Evolutionary conservation across 2,888 invertebrate species (phyloP).

Genomic region (Callimorpha dominula): DNA sequence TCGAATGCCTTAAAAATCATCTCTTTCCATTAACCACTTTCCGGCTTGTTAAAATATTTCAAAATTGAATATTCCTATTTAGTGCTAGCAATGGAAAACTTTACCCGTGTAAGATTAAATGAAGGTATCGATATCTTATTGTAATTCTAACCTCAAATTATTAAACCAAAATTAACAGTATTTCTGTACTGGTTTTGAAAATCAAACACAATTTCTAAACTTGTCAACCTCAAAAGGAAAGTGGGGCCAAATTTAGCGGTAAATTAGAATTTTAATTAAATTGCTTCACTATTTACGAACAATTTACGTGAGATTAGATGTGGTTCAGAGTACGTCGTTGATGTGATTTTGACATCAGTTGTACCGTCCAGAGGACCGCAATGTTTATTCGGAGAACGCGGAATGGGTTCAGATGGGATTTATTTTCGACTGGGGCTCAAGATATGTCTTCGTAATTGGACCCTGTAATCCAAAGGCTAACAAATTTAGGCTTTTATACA

Average conservation of each 20-base stretch:
- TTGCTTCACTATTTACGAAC: constrained; percentile 60
- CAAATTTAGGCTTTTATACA: constrained; percentile 44
- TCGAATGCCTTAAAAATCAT: no score
- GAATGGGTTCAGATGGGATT: constrained; percentile 71
- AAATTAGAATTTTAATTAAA: constrained; percentile 66
- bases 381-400: constrained; percentile 74
- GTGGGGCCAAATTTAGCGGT: constrained; percentile 51
- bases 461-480: constrained; percentile 64
- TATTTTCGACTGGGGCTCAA: constrained; percentile 72
- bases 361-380: constrained; percentile 63
- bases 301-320: constrained; percentile 68
- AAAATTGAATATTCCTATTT: no score
- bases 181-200: not conserved
- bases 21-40: not conserved
- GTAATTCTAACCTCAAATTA: not conserved
- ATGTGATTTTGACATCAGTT: constrained; percentile 71
- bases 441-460: constrained; percentile 70
- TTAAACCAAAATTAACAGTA: not conserved
- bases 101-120: not conserved
- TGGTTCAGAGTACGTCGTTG: constrained; percentile 59
- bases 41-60: not conserved
- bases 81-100: no score
- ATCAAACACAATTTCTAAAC: constrained; percentile 28
- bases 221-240: constrained; percentile 42
- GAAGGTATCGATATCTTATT: not conserved